Evolutionary conservation across 2,797 vertebrate genomes (phyloP), one percentile per base, ranked within the genome.

Genomic region (Glossophaga mutica): DNA sequence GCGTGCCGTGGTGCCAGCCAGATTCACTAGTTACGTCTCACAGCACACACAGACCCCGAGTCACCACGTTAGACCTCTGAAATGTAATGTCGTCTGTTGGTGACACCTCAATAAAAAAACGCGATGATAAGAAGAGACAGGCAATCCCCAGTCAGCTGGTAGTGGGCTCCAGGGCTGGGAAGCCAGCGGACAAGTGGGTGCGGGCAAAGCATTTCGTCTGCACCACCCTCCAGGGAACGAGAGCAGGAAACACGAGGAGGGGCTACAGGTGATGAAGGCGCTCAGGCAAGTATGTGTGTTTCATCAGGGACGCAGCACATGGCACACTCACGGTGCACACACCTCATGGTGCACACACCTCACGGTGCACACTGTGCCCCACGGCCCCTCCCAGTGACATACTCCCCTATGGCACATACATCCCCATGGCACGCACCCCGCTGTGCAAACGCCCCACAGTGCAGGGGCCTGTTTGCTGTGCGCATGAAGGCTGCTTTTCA

Each of bases 381-480:
- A 3, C 8, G 3, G 18, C 18, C 9, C 9, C 22, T 37, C 18
- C 32, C 74, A 12, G 0, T 24, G 32, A 22, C 2, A 11, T 26
- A 21, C 18, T 4, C 14, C 6, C 42, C 19, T 29, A n/a, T 16
- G 9, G 50, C 55, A 46, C 34, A 46, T 15, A 55, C 55, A 12
- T 42, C 50, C 8, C 44, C 22, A 52, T 1, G 3, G 7, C 46
- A 42, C 44, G 6, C 44, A 48, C 52, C 26, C 10, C 11, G 37
- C 0, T 24, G 37, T 39, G 2, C 42, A 10, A 29, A 16, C 42
- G 6, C 34, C 55, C 48, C 42, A 57, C 29, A 59, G 37, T 76
- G 68, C 14, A 24, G 9, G 48, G 65, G 12, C 55, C 39, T 76
- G 37, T 46, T 29, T 32, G 73, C 32, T 18, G 37, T 46, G 29